Percentiles rank a stretch among this genome's conserved stretches.
phyloP scores from a whole-genome alignment of 2,888 invertebrate species.

The Andricus curvator region DNA sequence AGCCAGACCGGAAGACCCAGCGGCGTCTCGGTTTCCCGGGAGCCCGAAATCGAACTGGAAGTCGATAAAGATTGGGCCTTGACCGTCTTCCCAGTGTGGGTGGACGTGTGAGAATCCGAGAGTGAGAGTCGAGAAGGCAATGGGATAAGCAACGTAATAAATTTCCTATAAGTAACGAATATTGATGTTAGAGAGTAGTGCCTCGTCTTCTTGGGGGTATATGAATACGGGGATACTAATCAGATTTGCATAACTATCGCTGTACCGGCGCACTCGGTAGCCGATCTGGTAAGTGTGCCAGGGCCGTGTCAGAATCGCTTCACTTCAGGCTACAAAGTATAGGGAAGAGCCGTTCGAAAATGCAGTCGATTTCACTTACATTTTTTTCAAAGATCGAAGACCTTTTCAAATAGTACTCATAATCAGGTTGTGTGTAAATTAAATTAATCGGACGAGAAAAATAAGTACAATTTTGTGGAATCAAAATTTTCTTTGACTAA shows the following conservation, averaged over 20 bases:
- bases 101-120: constrained; percentile 48
- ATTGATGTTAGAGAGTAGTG: constrained; percentile 36
- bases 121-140: constrained; percentile 27
- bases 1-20: constrained; percentile 53
- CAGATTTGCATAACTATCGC: constrained; percentile 63
- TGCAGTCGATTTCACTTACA: constrained; percentile 5
- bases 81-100: constrained; percentile 47
- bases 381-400: neutral
- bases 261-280: constrained; percentile 56
- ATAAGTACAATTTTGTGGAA: neutral
- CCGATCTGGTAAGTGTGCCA: constrained; percentile 70
- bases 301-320: constrained; percentile 61
- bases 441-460: neutral
- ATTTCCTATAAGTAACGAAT: constrained; percentile 37
- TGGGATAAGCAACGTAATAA: constrained; percentile 36
- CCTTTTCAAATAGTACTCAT: neutral
- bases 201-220: constrained; percentile 46
- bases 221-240: constrained; percentile 60
- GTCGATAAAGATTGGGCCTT: constrained; percentile 47
- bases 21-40: constrained; percentile 32
- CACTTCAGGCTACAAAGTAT: constrained; percentile 47
- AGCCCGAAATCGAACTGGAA: constrained; percentile 17
- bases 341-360: neutral
- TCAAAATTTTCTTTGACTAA: too few relatives aligned
- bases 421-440: neutral